Conservation (phyloP, 2,113 vertebrate species). For the Chloebia gouldiae region DNA sequence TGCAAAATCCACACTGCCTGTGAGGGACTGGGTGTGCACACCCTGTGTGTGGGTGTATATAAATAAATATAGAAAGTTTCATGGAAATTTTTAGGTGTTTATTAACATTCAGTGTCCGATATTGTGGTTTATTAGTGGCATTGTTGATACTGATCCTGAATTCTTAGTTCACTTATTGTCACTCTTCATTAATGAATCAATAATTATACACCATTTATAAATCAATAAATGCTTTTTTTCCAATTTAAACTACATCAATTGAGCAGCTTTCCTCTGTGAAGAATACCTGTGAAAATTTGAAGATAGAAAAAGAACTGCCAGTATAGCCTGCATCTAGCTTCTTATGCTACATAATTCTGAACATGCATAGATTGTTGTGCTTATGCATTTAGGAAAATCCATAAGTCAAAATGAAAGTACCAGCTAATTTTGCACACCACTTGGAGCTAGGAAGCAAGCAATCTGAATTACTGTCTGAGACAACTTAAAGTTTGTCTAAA, state of each 20-base stretch:
- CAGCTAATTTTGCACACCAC: neutral
- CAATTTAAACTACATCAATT: neutral
- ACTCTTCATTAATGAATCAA: neutral
- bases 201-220: neutral
- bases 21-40: neutral
- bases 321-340: neutral
- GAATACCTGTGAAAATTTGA: neutral
- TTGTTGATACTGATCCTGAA: neutral
- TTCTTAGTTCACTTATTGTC: neutral
- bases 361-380: neutral
- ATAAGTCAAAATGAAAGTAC: neutral
- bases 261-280: neutral
- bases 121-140: neutral
- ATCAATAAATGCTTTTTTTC: neutral
- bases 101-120: neutral
- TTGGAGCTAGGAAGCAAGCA: neutral
- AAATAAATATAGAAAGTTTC: neutral
- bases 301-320: neutral
- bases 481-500: neutral
- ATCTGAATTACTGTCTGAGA: neutral
- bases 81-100: neutral
- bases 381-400: neutral
- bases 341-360: neutral
- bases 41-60: rapidly evolving
- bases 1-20: neutral